phyloP scores from a whole-genome alignment of 2,113 vertebrate species.

The Oceanites oceanicus region DNA sequence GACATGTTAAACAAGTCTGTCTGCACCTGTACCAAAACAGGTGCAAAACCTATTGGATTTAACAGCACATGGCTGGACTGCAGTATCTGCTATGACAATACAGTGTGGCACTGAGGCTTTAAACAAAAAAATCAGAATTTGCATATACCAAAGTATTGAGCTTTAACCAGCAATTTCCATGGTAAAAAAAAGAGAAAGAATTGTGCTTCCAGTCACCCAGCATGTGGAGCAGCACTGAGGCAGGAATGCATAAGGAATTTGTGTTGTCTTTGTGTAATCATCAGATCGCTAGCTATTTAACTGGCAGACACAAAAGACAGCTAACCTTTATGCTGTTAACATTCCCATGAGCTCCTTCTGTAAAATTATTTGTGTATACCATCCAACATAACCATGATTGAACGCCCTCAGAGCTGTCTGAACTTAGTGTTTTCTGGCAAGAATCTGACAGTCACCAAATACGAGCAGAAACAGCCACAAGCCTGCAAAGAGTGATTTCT shows the following conservation, averaged over 20 bases:
- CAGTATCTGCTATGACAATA: neutral
- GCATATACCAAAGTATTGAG: neutral
- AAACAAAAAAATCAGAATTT: neutral
- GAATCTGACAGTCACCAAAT: neutral
- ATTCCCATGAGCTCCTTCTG: slow-evolving; percentile 3
- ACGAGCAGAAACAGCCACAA: neutral
- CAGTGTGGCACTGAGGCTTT: neutral
- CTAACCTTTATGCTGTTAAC: neutral
- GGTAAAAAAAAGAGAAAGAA: neutral
- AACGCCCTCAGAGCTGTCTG: neutral
- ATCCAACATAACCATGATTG: neutral
- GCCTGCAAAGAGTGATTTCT: neutral
- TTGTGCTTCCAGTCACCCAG: neutral
- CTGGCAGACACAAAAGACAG: neutral
- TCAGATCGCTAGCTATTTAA: neutral
- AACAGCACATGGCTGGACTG: neutral
- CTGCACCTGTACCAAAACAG: neutral
- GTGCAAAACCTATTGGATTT: neutral
- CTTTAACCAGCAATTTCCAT: neutral
- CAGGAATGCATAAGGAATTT: slow-evolving; percentile 57
- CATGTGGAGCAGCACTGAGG: neutral
- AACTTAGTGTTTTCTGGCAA: neutral
- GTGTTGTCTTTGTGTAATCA: slow-evolving; percentile 41
- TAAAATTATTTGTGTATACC: neutral
- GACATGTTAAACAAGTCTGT: neutral